Conservation (phyloP, 2,113 vertebrate genomes). For the Theristicus caerulescens region DNA sequence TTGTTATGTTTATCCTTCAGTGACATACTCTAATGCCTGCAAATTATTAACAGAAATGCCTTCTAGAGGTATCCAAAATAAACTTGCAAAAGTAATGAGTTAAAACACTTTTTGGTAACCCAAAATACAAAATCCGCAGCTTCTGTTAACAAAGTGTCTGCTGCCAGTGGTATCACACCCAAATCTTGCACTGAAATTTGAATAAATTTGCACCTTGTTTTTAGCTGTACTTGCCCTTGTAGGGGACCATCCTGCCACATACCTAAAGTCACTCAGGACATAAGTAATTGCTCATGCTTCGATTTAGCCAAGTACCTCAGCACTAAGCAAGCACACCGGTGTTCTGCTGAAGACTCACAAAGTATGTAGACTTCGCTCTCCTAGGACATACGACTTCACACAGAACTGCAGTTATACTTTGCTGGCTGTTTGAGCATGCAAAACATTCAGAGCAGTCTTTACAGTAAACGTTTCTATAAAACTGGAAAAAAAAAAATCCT, state of each 20-base stretch:
- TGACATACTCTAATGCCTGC: background rate
- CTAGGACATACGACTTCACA: background rate
- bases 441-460: background rate
- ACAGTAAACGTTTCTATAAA: background rate
- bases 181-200: background rate
- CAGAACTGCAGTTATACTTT: background rate
- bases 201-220: background rate
- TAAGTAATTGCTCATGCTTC: background rate
- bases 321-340: background rate
- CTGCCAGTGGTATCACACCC: background rate
- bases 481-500: background rate
- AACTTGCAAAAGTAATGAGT: background rate
- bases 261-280: background rate
- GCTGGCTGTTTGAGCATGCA: background rate
- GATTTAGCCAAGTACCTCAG: background rate
- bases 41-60: background rate
- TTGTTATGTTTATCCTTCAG: background rate
- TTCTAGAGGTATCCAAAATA: background rate
- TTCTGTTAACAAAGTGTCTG: background rate
- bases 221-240: background rate
- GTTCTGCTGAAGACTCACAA: background rate
- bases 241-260: background rate
- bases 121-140: background rate
- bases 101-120: background rate
- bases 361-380: rapidly evolving